Evolutionary conservation across 2,113 vertebrate genomes (phyloP).

Genomic region (Upupa epops): DNA sequence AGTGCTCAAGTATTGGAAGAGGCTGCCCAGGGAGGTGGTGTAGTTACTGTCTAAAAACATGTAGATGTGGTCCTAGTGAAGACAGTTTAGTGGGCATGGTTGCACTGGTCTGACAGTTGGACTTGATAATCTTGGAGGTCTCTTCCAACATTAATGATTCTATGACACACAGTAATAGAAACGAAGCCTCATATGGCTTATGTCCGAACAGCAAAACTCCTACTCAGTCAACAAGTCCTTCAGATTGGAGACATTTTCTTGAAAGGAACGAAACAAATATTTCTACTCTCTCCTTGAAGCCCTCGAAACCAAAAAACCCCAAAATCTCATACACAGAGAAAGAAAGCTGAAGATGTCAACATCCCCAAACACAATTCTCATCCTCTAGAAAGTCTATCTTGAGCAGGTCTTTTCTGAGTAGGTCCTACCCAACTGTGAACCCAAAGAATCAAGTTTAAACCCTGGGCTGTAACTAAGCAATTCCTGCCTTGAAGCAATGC

Average conservation of each 20-base stretch:
- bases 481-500: background rate
- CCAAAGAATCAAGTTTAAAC: background rate
- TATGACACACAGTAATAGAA: background rate
- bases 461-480: fast-evolving
- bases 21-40: too few relatives aligned
- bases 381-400: background rate
- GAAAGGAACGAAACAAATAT: background rate
- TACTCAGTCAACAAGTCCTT: background rate
- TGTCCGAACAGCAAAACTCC: background rate
- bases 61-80: too few relatives aligned
- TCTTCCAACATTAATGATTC: background rate
- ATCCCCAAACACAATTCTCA: background rate
- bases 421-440: background rate
- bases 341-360: fast-evolving
- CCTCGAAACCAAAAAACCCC: background rate
- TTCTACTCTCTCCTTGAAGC: background rate
- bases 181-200: background rate
- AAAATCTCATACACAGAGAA: background rate
- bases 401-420: background rate
- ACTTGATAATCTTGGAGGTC: too few relatives aligned
- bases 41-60: too few relatives aligned
- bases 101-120: too few relatives aligned
- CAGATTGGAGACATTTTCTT: background rate
- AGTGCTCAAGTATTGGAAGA: too few relatives aligned
- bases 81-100: too few relatives aligned